phyloP scores from a whole-genome alignment of 2,797 vertebrate species.

The Malurus splendens region DNA sequence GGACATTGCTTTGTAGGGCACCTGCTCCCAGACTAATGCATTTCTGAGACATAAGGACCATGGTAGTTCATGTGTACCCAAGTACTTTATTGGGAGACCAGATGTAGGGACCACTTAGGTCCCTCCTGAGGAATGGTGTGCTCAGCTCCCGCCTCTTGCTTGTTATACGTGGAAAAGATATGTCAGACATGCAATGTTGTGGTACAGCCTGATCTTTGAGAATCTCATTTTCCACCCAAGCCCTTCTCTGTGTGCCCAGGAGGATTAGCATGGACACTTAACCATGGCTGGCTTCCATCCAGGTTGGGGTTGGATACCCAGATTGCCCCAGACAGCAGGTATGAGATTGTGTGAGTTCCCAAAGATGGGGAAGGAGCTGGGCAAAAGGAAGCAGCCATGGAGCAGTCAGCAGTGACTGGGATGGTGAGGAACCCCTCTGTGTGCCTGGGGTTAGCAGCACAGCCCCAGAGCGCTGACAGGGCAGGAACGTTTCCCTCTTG shows the following conservation, averaged over 20 bases:
- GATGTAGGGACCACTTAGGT: not conserved
- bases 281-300: not conserved
- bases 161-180: not conserved
- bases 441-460: not conserved
- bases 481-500: not conserved
- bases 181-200: rapidly evolving
- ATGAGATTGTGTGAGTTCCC: not conserved
- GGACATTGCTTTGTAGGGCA: not conserved
- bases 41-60: not conserved
- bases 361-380: not conserved
- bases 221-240: not conserved
- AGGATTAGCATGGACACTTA: not conserved
- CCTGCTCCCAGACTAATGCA: not conserved
- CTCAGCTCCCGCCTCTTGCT: not conserved
- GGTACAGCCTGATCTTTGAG: not conserved
- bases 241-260: not conserved
- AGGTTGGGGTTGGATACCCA: not conserved
- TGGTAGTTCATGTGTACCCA: not conserved
- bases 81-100: not conserved
- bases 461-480: not conserved
- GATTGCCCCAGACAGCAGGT: not conserved
- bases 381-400: not conserved
- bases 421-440: rapidly evolving
- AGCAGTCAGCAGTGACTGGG: not conserved
- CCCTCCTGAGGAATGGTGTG: not conserved